Evolutionary conservation across 2,888 invertebrate species (phyloP).

Genomic region (Oasisia sp.): DNA sequence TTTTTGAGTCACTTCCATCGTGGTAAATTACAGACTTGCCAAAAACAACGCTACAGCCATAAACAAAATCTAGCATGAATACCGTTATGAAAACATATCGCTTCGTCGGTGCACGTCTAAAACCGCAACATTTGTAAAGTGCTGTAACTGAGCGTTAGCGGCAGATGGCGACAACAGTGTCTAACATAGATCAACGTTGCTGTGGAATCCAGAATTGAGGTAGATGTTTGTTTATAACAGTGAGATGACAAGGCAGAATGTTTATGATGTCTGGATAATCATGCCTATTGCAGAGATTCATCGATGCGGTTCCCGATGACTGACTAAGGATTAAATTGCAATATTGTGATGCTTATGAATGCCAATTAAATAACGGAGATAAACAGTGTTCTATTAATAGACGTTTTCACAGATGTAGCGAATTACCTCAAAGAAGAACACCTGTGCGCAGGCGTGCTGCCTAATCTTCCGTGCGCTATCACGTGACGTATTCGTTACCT

Average conservation of each 20-base stretch:
- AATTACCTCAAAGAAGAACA: neutral
- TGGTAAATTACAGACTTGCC: neutral
- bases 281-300: too few relatives aligned
- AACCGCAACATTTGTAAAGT: neutral
- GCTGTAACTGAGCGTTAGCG: too few relatives aligned
- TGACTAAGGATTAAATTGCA: too few relatives aligned
- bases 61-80: neutral
- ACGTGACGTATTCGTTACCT: too few relatives aligned
- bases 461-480: too few relatives aligned
- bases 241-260: neutral
- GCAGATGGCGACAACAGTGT: too few relatives aligned
- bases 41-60: neutral
- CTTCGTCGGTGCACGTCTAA: neutral
- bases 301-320: too few relatives aligned
- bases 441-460: neutral
- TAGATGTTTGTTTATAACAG: neutral
- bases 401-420: neutral
- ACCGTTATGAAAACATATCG: neutral
- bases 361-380: neutral
- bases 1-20: neutral
- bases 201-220: neutral
- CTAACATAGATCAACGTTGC: neutral
- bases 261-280: neutral
- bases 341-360: too few relatives aligned
- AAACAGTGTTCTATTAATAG: neutral